Percentiles rank a stretch among this genome's conserved stretches.
Conservation (phyloP, 2,113 vertebrate species). For the Cichladusa arquata region DNA sequence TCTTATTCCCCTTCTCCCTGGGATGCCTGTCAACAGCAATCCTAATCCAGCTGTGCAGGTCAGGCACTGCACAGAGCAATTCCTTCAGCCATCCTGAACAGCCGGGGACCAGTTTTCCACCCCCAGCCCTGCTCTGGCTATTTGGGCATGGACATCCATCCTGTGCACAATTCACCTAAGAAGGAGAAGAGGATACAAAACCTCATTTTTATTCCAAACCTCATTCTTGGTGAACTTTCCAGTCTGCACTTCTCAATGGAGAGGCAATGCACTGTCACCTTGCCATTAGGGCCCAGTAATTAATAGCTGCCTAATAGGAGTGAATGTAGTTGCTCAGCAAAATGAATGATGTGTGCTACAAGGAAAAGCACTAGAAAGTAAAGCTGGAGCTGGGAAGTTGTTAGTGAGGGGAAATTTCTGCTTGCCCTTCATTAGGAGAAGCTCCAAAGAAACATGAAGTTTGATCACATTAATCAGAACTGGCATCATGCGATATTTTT, state of each 20-base stretch:
- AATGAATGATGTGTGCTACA: slow-evolving; percentile 39
- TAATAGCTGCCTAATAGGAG: slow-evolving; percentile 62
- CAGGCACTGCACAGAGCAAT: not conserved
- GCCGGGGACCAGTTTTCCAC: not conserved
- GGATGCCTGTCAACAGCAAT: slow-evolving; percentile 18
- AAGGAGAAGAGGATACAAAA: not conserved
- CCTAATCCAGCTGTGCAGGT: slow-evolving; percentile 19
- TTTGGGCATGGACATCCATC: rapidly evolving
- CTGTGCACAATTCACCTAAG: not conserved
- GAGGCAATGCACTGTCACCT: slow-evolving; percentile 10
- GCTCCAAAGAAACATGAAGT: slow-evolving; percentile 52
- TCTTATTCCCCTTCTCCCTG: not conserved
- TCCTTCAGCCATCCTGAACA: not conserved
- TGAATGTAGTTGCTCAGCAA: slow-evolving; percentile 58
- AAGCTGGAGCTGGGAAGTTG: slow-evolving; percentile 41
- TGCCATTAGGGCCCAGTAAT: slow-evolving; percentile 56
- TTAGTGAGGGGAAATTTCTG: slow-evolving; percentile 49
- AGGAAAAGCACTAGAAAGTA: slow-evolving; percentile 52
- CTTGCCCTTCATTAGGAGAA: slow-evolving; percentile 70
- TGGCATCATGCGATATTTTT: not conserved
- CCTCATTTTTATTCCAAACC: not conserved
- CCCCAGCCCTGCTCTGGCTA: not conserved
- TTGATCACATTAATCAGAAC: slow-evolving; percentile 58
- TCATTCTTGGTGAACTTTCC: not conserved
- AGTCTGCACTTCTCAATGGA: not conserved